Percentiles rank a stretch among this genome's conserved stretches.
phyloP scores from a whole-genome alignment of 30 jellyfish, hydroid and myxozoan genomes.

The Mastigias papua region DNA sequence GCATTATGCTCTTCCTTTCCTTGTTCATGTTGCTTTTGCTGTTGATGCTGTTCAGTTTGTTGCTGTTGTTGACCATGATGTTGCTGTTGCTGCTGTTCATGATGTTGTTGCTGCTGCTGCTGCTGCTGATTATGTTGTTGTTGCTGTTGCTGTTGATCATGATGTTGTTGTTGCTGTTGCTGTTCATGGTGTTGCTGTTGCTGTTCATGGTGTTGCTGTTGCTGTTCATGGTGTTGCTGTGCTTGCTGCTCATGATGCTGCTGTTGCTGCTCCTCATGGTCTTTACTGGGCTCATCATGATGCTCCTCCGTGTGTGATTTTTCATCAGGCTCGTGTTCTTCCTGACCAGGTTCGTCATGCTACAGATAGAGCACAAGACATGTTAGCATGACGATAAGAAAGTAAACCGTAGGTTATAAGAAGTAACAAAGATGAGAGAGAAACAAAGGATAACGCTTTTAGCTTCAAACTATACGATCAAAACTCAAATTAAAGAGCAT shows the following conservation, averaged over 20 bases:
- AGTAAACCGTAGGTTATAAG: too few relatives aligned
- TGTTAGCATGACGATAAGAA: background rate
- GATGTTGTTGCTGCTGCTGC: slow-evolving; percentile 38
- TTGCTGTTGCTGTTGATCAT: slow-evolving; percentile 22
- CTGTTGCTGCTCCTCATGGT: slow-evolving; percentile 15
- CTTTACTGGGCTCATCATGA: slow-evolving; percentile 33
- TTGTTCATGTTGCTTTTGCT: too few relatives aligned
- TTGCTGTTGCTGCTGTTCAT: slow-evolving; percentile 43
- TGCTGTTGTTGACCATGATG: slow-evolving; percentile 36
- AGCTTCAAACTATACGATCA: too few relatives aligned
- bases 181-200: slow-evolving; percentile 57
- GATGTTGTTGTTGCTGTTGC: slow-evolving; percentile 41
- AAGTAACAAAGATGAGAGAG: too few relatives aligned
- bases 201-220: slow-evolving; percentile 37
- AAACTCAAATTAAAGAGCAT: too few relatives aligned
- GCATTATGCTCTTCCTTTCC: too few relatives aligned
- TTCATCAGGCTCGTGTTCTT: slow-evolving; percentile 35
- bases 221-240: slow-evolving; percentile 15
- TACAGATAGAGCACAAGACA: background rate
- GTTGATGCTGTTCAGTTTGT: slow-evolving; percentile 19
- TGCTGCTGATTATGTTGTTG: slow-evolving; percentile 62
- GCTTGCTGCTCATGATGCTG: slow-evolving; percentile 16
- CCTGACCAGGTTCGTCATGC: background rate
- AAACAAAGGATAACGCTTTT: too few relatives aligned
- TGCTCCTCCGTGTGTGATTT: slow-evolving; percentile 23